Conservation (phyloP, 2,888 invertebrate genomes). For the Tipula vernalis region DNA sequence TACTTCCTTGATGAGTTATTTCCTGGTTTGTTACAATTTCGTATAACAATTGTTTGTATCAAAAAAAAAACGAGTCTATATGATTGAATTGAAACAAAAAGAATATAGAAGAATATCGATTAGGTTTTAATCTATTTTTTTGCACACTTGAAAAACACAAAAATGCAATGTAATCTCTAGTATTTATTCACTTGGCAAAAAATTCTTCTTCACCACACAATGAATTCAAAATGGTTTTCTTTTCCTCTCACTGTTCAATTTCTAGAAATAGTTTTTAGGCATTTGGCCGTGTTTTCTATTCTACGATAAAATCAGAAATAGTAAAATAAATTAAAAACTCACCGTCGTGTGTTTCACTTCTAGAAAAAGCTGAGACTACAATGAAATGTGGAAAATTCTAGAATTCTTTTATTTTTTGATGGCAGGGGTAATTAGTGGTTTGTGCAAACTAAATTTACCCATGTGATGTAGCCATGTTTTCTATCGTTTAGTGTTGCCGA, state of each 20-base stretch:
- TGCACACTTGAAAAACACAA: neutral
- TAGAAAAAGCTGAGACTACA: constrained; percentile 6
- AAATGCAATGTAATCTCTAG: neutral
- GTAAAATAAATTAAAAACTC: neutral
- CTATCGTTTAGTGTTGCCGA: neutral
- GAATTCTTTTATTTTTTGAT: neutral
- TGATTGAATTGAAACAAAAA: neutral
- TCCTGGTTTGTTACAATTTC: neutral
- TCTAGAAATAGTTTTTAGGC: neutral
- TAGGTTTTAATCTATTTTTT: neutral
- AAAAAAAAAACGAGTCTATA: neutral
- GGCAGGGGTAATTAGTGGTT: neutral
- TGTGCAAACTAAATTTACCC: neutral
- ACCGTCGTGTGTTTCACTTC: neutral
- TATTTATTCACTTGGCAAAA: neutral
- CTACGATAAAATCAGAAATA: neutral
- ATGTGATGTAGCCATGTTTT: neutral
- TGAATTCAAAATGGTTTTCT: neutral
- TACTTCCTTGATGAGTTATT: neutral
- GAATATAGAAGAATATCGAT: neutral
- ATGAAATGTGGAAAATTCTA: constrained; percentile 7
- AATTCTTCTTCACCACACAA: neutral
- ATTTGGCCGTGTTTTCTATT: neutral
- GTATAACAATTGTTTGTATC: neutral
- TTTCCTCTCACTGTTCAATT: neutral